These are phyloP conservation scores for Arothron firmamentum DNA, from an alignment of 2,113 vertebrate species.

Conservation along the genomic window DNA sequence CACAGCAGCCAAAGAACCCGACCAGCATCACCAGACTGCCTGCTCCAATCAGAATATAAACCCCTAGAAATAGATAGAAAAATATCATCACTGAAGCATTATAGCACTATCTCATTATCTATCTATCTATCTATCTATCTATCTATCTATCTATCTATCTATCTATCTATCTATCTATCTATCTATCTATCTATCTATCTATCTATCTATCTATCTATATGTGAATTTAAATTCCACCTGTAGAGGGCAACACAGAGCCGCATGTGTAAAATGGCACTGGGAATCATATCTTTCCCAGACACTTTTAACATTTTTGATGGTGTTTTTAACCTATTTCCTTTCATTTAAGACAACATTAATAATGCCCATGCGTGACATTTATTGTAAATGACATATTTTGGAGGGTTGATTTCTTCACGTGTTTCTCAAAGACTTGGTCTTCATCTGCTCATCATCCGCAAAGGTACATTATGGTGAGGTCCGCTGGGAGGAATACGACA, in stretches of 20 bases:
- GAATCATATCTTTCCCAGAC: too few relatives aligned
- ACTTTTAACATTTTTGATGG: too few relatives aligned
- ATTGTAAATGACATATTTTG: too few relatives aligned
- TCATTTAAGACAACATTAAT: too few relatives aligned
- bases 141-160: background rate
- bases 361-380: too few relatives aligned
- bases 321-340: too few relatives aligned
- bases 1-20: slow-evolving; percentile 95
- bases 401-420: background rate
- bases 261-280: background rate
- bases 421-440: background rate
- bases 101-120: background rate
- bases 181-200: background rate
- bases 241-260: slow-evolving; percentile 12
- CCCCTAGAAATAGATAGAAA: slow-evolving; percentile 67
- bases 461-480: slow-evolving; percentile 2
- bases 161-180: background rate
- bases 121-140: background rate
- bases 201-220: background rate
- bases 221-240: background rate
- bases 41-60: slow-evolving; percentile 89
- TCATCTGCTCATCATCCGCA: slow-evolving; percentile 21
- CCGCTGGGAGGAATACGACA: slow-evolving; percentile 19
- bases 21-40: slow-evolving; percentile 90
- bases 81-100: too few relatives aligned